Base-by-base conservation (phyloP, 2,797 vertebrate species). In the Halcyon badia region DNA sequence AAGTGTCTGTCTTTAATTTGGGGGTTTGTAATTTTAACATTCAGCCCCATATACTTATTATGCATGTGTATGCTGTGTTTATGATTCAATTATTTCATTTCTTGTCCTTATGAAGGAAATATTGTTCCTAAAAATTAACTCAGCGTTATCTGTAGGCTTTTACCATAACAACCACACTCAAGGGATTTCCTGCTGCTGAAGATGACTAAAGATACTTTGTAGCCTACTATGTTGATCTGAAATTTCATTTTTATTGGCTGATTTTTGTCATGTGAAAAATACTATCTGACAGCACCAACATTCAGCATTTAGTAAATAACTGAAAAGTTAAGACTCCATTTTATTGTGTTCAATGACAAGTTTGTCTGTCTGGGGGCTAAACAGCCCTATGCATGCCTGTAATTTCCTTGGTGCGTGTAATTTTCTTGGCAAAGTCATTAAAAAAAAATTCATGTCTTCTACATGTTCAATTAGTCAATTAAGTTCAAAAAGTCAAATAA, bases 81-180 rank as follows among this genome's bases (percentile, higher is more conserved):
- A n/a, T 87, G 26, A 56, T 81, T 84, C 21, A 87, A 4, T 68
- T 93, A 84, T 48, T 91, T 75, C n/a, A 6, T 16, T 49, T 14
- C 42, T 80, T 90, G 51, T 83, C 58, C 35, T 54, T 46, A 28
- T 51, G 69, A 88, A 75, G 52, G 31, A 92, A 84, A 37, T 87
- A 41, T 6, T 70, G 20, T 44, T 87, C 39, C 52, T 64, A 56
- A 62, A 61, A 92, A 78, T 88, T 77, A 83, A 54, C 18, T 89
- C 7, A 24, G 19, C n/a, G 24, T 89, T 83, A 42, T 54, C 39
- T 17, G 66, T 62, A 30, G 60, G 20, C 22, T 60, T 86, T 80
- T 81, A 44, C 64, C 15, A 0, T 15, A 93, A 46, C 65, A 37
- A 22, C 21, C 26, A 15, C 35, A 19, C 78, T 78, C 0, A 2